These are phyloP conservation scores for Colletes collaris DNA, from an alignment of 2,888 invertebrate species.

Conservation along the genomic window DNA sequence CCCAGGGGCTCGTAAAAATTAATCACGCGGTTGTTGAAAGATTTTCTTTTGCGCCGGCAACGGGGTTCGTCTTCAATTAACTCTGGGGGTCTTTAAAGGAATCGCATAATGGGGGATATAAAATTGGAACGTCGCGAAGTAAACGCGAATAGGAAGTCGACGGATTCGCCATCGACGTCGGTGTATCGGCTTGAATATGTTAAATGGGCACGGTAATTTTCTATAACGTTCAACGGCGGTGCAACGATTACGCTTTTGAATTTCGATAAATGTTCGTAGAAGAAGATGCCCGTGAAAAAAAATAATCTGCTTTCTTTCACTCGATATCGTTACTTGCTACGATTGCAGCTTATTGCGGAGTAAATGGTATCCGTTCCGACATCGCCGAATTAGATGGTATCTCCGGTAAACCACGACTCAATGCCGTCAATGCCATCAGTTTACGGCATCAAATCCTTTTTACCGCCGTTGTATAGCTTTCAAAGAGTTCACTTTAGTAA, in stretches of 20 bases:
- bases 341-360: background rate
- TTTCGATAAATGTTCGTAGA: background rate
- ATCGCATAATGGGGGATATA: too few relatives aligned
- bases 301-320: background rate
- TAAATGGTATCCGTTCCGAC: constrained; percentile 5
- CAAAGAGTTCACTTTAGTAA: constrained; percentile 37
- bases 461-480: constrained; percentile 6
- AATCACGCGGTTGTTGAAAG: background rate
- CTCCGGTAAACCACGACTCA: constrained; percentile 1
- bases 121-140: too few relatives aligned
- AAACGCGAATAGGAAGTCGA: too few relatives aligned
- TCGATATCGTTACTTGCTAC: background rate
- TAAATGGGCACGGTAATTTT: constrained; percentile 6
- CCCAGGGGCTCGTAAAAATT: background rate
- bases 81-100: too few relatives aligned
- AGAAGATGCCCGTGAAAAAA: background rate
- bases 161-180: too few relatives aligned
- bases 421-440: constrained; percentile 13
- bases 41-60: too few relatives aligned
- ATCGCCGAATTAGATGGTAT: constrained; percentile 22
- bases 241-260: background rate
- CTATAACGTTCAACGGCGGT: background rate
- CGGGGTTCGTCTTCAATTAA: too few relatives aligned
- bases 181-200: background rate
- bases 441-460: constrained; percentile 26